A percentile compares a stretch with the other conserved stretches of the same genome.
Conservation (phyloP, 2,888 invertebrate genomes). For the Stegana nigrithorax region DNA sequence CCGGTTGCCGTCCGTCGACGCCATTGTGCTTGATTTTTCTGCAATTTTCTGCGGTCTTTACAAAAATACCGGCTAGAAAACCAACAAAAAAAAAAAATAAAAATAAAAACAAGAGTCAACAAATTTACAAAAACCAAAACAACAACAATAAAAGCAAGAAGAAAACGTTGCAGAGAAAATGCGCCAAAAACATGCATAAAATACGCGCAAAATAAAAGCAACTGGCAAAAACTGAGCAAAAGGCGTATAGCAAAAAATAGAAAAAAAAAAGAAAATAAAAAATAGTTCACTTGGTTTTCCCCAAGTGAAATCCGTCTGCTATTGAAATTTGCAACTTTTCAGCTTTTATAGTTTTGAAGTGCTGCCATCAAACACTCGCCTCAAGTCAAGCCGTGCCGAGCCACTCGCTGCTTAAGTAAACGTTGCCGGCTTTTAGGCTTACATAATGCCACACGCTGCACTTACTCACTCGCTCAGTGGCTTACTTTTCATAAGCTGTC, state of each 20-base stretch:
- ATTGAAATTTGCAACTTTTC: not conserved
- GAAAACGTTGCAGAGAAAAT: conserved; percentile 8
- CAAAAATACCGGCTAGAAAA: conserved; percentile 1
- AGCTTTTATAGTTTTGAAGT: not conserved
- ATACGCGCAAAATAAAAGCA: not conserved
- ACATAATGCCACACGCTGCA: not conserved
- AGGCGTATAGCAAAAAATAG: not conserved
- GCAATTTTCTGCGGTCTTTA: conserved; percentile 9
- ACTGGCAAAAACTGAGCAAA: not conserved
- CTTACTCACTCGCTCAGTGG: not conserved
- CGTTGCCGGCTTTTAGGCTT: not conserved
- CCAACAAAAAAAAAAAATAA: not conserved
- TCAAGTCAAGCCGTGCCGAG: no score
- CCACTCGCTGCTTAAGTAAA: no score
- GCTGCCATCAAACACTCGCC: not conserved
- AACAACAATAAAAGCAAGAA: not conserved
- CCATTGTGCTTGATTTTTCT: conserved; percentile 11
- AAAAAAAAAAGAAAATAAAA: not conserved
- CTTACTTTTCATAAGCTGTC: no score
- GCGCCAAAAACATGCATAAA: not conserved
- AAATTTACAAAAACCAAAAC: no score
- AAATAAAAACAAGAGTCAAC: not conserved
- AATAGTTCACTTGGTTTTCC: no score
- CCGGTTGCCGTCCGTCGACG: conserved; percentile 48
- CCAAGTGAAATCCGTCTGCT: no score